A percentile compares a stretch with the other conserved stretches of the same genome.
phyloP scores from a whole-genome alignment of 1,140 invertebrate genomes.

The Bombyx mori region ASM3026992v2 NC_085117.1:18742501-18743000 shows the following conservation, averaged over 20 bases:
- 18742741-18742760: neutral
- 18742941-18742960: too few relatives aligned
- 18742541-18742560: constrained; percentile 46
- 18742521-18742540: constrained; percentile 47
- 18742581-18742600: constrained; percentile 23
- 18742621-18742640: constrained; percentile 19
- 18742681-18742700: too few relatives aligned
- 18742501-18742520: constrained; percentile 3
- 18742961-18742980: too few relatives aligned
- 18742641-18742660: constrained; percentile 8
- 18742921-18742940: too few relatives aligned
- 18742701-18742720: too few relatives aligned
- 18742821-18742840: neutral
- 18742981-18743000: too few relatives aligned
- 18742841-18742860: too few relatives aligned
- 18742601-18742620: constrained; percentile 33
- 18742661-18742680: constrained; percentile 1
- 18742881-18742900: too few relatives aligned
- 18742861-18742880: too few relatives aligned
- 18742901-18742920: too few relatives aligned
- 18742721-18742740: neutral
- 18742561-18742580: constrained; percentile 42
- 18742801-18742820: neutral
- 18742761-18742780: neutral
- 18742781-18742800: neutral